phyloP scores from a whole-genome alignment of 2,888 invertebrate species.

The Cryptophagus acutangulus region DNA sequence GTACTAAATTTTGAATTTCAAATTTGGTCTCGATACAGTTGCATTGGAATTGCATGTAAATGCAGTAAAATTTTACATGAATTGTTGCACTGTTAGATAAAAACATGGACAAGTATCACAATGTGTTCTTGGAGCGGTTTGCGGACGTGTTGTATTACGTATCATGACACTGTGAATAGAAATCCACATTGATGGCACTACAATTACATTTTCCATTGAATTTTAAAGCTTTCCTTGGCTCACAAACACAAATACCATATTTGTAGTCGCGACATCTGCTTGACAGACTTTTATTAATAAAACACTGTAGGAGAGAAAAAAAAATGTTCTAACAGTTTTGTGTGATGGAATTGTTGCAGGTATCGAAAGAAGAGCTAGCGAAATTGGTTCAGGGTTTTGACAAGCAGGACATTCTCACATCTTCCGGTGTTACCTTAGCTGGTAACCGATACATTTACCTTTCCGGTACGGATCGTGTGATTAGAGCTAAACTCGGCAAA shows the following conservation, averaged over 20 bases:
- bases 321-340: constrained; percentile 1
- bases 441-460: constrained; percentile 92
- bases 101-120: constrained; percentile 30
- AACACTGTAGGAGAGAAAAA: no score
- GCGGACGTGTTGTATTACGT: constrained; percentile 25
- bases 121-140: constrained; percentile 21
- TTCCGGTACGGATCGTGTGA: constrained; percentile 89
- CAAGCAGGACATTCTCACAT: constrained; percentile 83
- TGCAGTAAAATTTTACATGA: constrained; percentile 29
- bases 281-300: no score
- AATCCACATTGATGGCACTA: no score
- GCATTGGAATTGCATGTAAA: constrained; percentile 14
- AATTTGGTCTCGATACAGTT: no score
- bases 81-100: constrained; percentile 28
- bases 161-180: constrained; percentile 17
- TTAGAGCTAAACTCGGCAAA: constrained; percentile 90
- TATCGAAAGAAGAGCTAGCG: constrained; percentile 86
- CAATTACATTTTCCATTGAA: no score
- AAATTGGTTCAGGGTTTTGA: constrained; percentile 88
- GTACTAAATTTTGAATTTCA: no score
- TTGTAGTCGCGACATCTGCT: no score
- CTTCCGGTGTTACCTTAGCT: constrained; percentile 86
- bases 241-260: no score
- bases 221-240: no score
- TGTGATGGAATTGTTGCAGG: constrained; percentile 56